Base-by-base conservation (phyloP, 2,113 vertebrate species). In the Neogale vison region DNA sequence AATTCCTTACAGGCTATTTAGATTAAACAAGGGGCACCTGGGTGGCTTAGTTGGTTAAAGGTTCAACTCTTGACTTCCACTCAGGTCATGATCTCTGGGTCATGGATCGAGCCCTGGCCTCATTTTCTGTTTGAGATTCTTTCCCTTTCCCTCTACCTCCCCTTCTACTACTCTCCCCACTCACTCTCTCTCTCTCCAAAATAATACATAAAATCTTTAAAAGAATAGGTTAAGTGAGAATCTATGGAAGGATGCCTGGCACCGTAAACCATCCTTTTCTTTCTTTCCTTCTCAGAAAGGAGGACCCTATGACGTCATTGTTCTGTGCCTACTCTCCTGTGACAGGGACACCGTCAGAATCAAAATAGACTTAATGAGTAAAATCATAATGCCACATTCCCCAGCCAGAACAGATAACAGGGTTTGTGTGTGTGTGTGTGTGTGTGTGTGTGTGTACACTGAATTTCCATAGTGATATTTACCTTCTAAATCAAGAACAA, bases 401-500 rank as follows among this genome's bases (percentile, higher is more conserved):
- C 23, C 17, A 2, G 11, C 31, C 50, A 89, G 42, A 89, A 80
- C 74, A 87, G 57, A 84, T 67, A 80, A 85, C 4, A 36, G 42
- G 36, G n/a, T n/a, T n/a, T n/a, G 24, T 52, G 59, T 34, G 23
- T 13, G 4, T 57, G 29, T 82, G n/a, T 71, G n/a, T 42, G 6
- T 81, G 34, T 39, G 6, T 61, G 23, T 61, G 59, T 72, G 42
- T 42, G 9, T 86, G 80, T 72, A 26, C 65, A 61, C 20, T 71
- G 42, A 91, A 93, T 74, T 93, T 92, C 90, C 65, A 42, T 63
- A 47, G 26, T 88, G 65, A 39, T 86, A 72, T 39, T 93, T 31
- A 81, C 6, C 50, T 97, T 93, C 87, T 89, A 83, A 76, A 88
- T 71, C 47, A 90, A 85, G 39, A 93, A 98, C 57, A 82, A 93